Conservation (phyloP, 2,113 vertebrate species). For the Toxotes jaculatrix region DNA sequence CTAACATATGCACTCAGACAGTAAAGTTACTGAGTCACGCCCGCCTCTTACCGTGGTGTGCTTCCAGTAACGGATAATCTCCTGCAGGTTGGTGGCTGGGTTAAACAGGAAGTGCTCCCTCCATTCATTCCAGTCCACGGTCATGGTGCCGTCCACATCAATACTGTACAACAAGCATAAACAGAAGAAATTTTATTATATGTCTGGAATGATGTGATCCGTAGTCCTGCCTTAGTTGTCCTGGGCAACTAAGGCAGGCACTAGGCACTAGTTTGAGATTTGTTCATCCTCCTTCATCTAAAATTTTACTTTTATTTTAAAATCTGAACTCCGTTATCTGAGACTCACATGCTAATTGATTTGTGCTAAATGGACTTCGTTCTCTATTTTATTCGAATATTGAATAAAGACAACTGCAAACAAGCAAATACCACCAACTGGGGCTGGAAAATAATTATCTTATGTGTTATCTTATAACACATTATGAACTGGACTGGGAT, state of each 20-base stretch:
- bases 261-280: neutral
- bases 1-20: neutral
- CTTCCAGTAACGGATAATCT: conserved; percentile 96
- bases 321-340: too few relatives aligned
- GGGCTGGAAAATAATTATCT: too few relatives aligned
- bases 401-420: too few relatives aligned
- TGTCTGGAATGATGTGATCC: neutral
- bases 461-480: too few relatives aligned
- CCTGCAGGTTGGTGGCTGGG: conserved; percentile 91
- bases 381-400: too few relatives aligned
- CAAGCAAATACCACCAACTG: too few relatives aligned
- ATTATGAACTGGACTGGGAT: too few relatives aligned
- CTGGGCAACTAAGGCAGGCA: too few relatives aligned
- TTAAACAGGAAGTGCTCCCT: conserved; percentile 96
- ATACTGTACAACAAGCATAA: conserved; percentile 84
- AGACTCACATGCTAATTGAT: too few relatives aligned
- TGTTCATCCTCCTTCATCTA: neutral
- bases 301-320: neutral
- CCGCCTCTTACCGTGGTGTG: conserved; percentile 90
- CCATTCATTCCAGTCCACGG: conserved; percentile 98
- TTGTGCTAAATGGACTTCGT: too few relatives aligned
- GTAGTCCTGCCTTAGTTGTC: neutral
- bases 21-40: neutral
- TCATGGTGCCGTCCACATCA: conserved; percentile 95
- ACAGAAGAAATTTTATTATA: neutral